Conservation (phyloP, 2,888 invertebrate species). For the Drosophila kokeensis region DNA sequence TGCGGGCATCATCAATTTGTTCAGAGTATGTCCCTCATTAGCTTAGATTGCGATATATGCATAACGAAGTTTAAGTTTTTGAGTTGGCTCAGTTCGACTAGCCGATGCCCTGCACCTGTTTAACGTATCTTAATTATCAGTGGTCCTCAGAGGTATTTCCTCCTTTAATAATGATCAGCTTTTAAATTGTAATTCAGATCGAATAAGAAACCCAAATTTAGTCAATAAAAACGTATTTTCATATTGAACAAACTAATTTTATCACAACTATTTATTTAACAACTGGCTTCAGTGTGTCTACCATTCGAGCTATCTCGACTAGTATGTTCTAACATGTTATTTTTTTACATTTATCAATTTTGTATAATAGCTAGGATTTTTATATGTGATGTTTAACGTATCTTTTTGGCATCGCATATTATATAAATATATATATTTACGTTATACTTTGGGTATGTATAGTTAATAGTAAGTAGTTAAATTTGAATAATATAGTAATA, state of each 20-base stretch:
- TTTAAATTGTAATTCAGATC: neutral
- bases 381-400: neutral
- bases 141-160: neutral
- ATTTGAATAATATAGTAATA: neutral
- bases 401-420: neutral
- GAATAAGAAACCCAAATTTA: neutral
- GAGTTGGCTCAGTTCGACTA: neutral
- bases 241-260: neutral
- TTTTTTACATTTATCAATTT: neutral
- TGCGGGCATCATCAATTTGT: slow-evolving; percentile 8
- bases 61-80: neutral
- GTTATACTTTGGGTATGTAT: neutral
- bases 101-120: neutral
- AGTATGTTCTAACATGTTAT: neutral
- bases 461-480: neutral
- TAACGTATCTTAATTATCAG: neutral
- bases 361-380: neutral
- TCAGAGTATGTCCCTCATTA: slow-evolving; percentile 11
- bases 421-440: too few relatives aligned
- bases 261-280: too few relatives aligned
- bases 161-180: neutral
- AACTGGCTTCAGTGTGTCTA: neutral
- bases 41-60: neutral
- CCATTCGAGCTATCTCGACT: neutral
- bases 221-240: neutral